Percentiles rank a stretch among this genome's conserved stretches.
phyloP scores from a whole-genome alignment of 1,140 invertebrate genomes.

The Calliphora vicina region DNA sequence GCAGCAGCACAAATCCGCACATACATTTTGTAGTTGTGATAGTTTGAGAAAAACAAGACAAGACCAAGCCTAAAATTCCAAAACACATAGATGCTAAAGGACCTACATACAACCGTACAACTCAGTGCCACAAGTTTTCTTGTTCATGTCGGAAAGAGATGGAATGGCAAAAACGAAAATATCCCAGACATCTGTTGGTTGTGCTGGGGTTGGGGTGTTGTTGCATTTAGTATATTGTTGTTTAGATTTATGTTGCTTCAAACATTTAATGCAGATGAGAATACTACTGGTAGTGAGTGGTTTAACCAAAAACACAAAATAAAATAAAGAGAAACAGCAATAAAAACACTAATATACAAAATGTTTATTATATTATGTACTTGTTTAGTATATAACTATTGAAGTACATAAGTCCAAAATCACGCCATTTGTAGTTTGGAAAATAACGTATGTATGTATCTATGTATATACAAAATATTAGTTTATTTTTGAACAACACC shows the following conservation, averaged over 20 bases:
- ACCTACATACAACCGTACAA: no score
- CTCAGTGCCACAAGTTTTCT: background rate
- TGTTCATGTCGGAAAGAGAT: background rate
- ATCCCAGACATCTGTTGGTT: background rate
- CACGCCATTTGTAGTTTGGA: background rate
- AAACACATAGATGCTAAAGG: no score
- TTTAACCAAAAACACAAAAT: background rate
- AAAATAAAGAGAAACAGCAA: background rate
- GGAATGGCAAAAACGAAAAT: background rate
- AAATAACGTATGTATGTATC: background rate
- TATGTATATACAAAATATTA: background rate
- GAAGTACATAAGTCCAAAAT: background rate
- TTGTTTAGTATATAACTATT: background rate
- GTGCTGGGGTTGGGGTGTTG: background rate
- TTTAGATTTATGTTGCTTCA: background rate
- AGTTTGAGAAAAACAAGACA: background rate
- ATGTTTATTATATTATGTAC: background rate
- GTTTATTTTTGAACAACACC: background rate
- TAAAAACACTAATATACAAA: background rate
- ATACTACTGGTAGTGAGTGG: background rate
- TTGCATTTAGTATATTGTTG: background rate
- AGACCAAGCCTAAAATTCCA: constrained; percentile 1
- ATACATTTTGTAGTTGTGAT: background rate
- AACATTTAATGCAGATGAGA: background rate
- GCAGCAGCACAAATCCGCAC: background rate